These are phyloP conservation scores for Corydoras sp. DNA, from an alignment of 2,113 vertebrate genomes.

Conservation along the genomic window DNA sequence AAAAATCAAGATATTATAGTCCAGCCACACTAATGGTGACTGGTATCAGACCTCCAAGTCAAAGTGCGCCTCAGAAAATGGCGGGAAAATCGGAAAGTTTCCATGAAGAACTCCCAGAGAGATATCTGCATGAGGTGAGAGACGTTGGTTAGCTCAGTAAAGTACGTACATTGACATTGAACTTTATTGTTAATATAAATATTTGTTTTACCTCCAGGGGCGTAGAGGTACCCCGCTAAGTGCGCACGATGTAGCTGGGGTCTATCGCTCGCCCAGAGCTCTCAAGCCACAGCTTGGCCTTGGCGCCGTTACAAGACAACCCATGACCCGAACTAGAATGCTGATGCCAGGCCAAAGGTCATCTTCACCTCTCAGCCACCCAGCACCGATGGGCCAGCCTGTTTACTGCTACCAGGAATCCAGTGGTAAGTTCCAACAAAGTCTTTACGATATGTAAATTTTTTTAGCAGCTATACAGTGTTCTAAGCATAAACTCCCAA, in stretches of 20 bases:
- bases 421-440: slow-evolving; percentile 62
- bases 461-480: no score
- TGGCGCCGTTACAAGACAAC: slow-evolving; percentile 79
- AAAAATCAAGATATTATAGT: slow-evolving; percentile 54
- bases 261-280: slow-evolving; percentile 80
- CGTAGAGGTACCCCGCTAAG: no score
- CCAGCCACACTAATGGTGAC: slow-evolving; percentile 47
- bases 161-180: no score
- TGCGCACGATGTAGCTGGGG: slow-evolving; percentile 45
- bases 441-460: no score
- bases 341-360: slow-evolving; percentile 77
- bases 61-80: slow-evolving; percentile 44
- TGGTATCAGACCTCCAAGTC: slow-evolving; percentile 70
- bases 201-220: no score
- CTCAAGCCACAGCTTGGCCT: slow-evolving; percentile 86
- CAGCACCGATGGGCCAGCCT: slow-evolving; percentile 53
- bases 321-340: slow-evolving; percentile 76
- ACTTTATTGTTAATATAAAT: no score
- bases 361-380: slow-evolving; percentile 63
- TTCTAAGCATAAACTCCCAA: no score
- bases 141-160: no score
- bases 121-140: slow-evolving; percentile 65
- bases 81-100: slow-evolving; percentile 71
- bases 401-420: slow-evolving; percentile 65
- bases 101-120: slow-evolving; percentile 65